Base-by-base conservation (phyloP, 2,113 vertebrate genomes). In the Furnarius figulus region DNA sequence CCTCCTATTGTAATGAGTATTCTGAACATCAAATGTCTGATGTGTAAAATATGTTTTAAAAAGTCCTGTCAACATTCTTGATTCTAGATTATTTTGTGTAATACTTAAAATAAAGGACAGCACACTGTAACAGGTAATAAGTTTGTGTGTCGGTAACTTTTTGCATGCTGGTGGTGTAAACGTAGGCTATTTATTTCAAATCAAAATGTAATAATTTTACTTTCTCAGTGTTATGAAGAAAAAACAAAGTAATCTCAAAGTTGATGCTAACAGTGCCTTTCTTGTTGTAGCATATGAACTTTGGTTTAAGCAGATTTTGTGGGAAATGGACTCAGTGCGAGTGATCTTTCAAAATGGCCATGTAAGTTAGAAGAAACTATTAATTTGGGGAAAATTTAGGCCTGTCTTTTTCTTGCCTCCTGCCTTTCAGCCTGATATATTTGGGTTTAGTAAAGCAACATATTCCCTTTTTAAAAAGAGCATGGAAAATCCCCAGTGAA, bases 301-400 rank as follows among this genome's bases (percentile, higher is more conserved):
- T 73, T 99, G 99, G 99, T 99, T 99, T 97, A 99, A 99, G 95
- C 99, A 99, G 97, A 99, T 99, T 89, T 96, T 99, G 55, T 99
- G 99, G 98, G 99, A 99, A 97, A 95, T 99, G 58, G 99, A 99
- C 96, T 99, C 99, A 49, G 99, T 99, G 86, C 97, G 99, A 70
- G 98, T 97, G 70, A 99, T 99, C 96, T 99, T 99, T 97, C 98
- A 98, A 93, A 99, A 99, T 49, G 99, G 98, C 74, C 98, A 99
- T 0, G 99, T 99, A 97, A 99, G 99, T 99, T 86, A 35, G 67
- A 37, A 81, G 47, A 15, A 70, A 77, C 59, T 85, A 63, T 2
- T 58, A 56, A 30, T 74, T 35, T 27, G 8, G 47, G 28, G 28
- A 75, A 87, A 93, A 84, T 17, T 5, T 19, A 88, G n/a, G 12